Evolutionary conservation across 35 echinoderm and acorn worm species (phyloP), one percentile per base, ranked within the genome.

Genomic region (Ptychodera flava): DNA sequence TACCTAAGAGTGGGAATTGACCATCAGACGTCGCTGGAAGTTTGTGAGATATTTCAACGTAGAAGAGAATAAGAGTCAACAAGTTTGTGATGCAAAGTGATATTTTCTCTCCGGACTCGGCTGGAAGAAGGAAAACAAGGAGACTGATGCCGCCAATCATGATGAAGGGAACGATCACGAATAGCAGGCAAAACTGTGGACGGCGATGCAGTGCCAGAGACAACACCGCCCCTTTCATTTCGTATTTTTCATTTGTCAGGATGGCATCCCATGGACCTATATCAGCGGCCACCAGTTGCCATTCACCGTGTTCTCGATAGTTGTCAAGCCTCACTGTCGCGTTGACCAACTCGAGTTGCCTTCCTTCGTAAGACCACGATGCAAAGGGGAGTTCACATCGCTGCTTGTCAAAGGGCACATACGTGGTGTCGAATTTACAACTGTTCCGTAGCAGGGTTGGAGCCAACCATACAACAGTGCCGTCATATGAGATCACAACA

Each of bases 41-140:
- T 1, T n/a, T 83, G 33, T 86, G 52, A 12, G 90, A 78, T 1
- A 95, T 80, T 33, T 92, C 80, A 75, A 92, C 90, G 35, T 95
- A 87, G 64, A 95, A 95, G n/a, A 95, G 76, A 36, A 95, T 79
- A 30, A 95, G 52, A 31, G 93, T 84, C 31, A 95, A 85, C 1
- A 95, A 78, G 79, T 92, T 95, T 31, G 86, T 95, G 79, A 95
- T 85, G n/a, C 90, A 84, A 53, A 95, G 78, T 14, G 93, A 89
- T 36, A 95, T 87, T 80, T 92, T 92, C 84, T 95, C 93, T 29
- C 93, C 93, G 1, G 90, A 90, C 29, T 88, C 90, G 0, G 90
- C 90, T 33, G 84, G 93, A 12, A 95, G 77, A 10, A 83, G 35
- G 35, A 83, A 90, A 12, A 84, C 88, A 16, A 90, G 82, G 29